Evolutionary conservation across 2,888 invertebrate genomes (phyloP), one percentile per base, ranked within the genome.

Genomic region (Dusona sp.): DNA sequence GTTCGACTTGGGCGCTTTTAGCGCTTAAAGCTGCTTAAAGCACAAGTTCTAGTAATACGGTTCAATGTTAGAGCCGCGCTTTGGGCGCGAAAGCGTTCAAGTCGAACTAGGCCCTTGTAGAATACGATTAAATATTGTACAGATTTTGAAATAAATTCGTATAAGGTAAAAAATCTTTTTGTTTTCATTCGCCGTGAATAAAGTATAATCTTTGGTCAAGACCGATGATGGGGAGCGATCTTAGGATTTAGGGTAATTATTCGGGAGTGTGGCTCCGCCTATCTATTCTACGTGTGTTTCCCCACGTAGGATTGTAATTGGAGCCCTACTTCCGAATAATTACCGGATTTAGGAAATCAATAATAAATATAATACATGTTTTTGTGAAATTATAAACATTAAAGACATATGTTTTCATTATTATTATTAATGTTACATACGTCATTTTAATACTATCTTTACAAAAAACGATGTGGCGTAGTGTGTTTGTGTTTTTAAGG

Each of bases 81-180:
- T n/a, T n/a, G n/a, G n/a, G n/a, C n/a, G n/a, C n/a, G n/a, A n/a
- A n/a, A n/a, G n/a, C n/a, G n/a, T n/a, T n/a, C n/a, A n/a, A n/a
- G n/a, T n/a, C n/a, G n/a, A n/a, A n/a, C n/a, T n/a, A n/a, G n/a
- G n/a, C n/a, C n/a, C 42, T 57, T 42, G 25, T 70, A 42, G 22
- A 61, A 6, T 42, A 48, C 19, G 6, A 70, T 64, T 65, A 64
- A 51, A 19, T 22, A 19, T 38, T 74, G 80, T 80, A 86, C 65
- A 83, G 77, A 67, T 68, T 13, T 74, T 78, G 11, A n/a, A 77
- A 83, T 80, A 83, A 80, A 86, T 79, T 85, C 19, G 38, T 61
- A 9, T n/a, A 82, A 42, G 25, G 29, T 78, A 74, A 73, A 72
- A n/a, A 54, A 36, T 2, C 8, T 16, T 75, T 68, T 48, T 54